Base-by-base conservation (phyloP, 2,113 vertebrate genomes). In the Nerophis ophidion region DNA sequence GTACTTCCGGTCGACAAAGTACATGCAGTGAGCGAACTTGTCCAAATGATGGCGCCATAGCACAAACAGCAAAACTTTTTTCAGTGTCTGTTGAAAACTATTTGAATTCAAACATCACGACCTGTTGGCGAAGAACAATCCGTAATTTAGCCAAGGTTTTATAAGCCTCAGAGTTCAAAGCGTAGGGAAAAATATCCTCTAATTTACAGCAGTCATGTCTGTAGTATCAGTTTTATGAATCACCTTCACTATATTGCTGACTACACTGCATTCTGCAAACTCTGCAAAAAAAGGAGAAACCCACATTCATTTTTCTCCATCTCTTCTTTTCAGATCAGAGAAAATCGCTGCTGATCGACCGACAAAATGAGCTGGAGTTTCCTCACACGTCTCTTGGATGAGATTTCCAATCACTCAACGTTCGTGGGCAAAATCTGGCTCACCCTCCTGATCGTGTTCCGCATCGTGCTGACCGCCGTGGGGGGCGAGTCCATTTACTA, bases 351-450 rank as follows among this genome's bases (percentile, higher is more conserved):
- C 44, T n/a, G 36, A 60, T 35, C 38, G 14, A 48, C 62, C 44
- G 73, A 16, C 90, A 93, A 66, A 73, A 96, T 96, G 94, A 96
- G 94, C 69, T 96, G 94, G 94, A 95, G 93, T 55, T 96, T 96
- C 76, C 85, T 96, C 54, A 96, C 94, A 0, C 92, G 93, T 17
- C 88, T 96, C 57, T 81, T 96, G 70, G 94, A 96, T 65, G 94
- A 96, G 88, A 96, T 96, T 72, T 93, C 93, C 85, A 95, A 96
- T 63, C 94, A 96, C 76, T 95, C 94, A 0, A 96, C 94, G 38
- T 96, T 94, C 0, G 93, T 96, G 65, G 94, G 94, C 56, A 96
- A 96, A 84, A 89, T 96, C 69, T 96, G 94, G 94, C 88, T 96
- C 57, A 96, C 93, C 0, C 82, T 95, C 40, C 90, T 96, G 60